A percentile compares a stretch with the other conserved stretches of the same genome.
phyloP scores from a whole-genome alignment of 2,113 vertebrate genomes.

The Camelus bactrianus region DNA sequence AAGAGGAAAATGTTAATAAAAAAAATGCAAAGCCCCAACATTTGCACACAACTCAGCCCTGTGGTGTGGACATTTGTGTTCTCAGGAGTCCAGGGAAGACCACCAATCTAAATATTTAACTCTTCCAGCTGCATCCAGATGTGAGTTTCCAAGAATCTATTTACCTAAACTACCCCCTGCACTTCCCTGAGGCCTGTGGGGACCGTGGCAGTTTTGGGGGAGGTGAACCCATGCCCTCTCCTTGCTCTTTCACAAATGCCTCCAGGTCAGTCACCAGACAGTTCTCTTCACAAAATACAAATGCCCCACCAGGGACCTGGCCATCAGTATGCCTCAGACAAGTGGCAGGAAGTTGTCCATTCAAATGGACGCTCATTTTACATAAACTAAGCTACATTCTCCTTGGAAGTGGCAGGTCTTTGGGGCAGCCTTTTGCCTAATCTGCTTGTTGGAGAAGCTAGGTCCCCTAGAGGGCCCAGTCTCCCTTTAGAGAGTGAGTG shows the following conservation, averaged over 20 bases:
- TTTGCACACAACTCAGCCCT: constrained; percentile 87
- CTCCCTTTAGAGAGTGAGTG: background rate
- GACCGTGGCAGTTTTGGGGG: background rate
- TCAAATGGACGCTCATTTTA: background rate
- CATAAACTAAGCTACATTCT: background rate
- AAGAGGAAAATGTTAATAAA: constrained; percentile 89
- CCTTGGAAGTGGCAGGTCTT: background rate
- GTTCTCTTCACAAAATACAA: background rate
- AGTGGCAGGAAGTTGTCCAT: background rate
- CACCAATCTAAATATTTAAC: constrained; percentile 76
- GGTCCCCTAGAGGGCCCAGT: background rate
- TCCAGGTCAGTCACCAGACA: background rate
- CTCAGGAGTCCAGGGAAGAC: constrained; percentile 43
- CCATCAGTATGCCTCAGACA: background rate
- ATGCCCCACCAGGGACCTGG: background rate
- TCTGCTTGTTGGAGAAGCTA: background rate
- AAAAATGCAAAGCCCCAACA: constrained; percentile 88
- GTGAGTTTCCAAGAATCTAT: background rate
- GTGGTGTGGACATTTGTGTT: constrained; percentile 79
- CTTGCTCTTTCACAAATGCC: background rate
- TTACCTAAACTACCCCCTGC: constrained; percentile 49
- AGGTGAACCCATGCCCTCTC: too few relatives aligned
- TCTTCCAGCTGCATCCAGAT: constrained; percentile 69
- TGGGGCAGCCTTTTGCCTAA: constrained; percentile 1
- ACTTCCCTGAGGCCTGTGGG: background rate